Conservation (phyloP, 2,113 vertebrate species). For the Cheirogaleus medius region DNA sequence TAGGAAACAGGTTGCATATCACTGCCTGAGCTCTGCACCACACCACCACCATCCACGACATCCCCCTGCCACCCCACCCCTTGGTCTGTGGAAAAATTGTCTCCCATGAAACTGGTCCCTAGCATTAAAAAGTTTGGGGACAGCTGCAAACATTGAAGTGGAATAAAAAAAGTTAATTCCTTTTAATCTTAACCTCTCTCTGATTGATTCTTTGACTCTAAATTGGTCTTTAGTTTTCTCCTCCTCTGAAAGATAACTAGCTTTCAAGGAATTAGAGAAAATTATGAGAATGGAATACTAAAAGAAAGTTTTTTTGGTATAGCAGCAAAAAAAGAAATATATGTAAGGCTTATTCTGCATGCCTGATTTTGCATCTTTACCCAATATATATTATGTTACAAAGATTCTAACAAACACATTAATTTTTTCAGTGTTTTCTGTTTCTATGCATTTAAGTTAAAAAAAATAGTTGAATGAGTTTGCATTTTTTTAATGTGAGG, state of each 20-base stretch:
- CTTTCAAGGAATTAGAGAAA: slow-evolving; percentile 2
- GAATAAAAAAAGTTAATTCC: neutral
- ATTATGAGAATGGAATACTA: neutral
- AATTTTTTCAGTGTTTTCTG: neutral
- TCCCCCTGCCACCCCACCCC: too few relatives aligned
- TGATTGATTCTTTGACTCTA: slow-evolving; percentile 27
- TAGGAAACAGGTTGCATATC: too few relatives aligned
- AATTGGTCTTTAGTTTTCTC: neutral
- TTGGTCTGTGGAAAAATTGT: too few relatives aligned
- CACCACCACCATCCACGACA: too few relatives aligned
- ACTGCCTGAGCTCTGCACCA: too few relatives aligned
- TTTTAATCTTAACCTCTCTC: neutral
- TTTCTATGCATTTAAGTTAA: neutral
- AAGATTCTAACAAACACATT: neutral
- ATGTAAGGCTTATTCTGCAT: neutral
- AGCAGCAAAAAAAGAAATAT: neutral
- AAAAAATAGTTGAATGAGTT: neutral
- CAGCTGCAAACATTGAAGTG: neutral
- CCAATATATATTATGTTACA: neutral
- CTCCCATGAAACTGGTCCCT: too few relatives aligned
- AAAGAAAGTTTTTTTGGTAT: neutral
- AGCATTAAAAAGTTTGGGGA: too few relatives aligned
- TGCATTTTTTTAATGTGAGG: neutral
- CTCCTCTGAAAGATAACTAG: neutral
- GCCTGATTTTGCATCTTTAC: neutral